Conservation (phyloP, 2,797 vertebrate genomes). For the Borostomias antarcticus region DNA sequence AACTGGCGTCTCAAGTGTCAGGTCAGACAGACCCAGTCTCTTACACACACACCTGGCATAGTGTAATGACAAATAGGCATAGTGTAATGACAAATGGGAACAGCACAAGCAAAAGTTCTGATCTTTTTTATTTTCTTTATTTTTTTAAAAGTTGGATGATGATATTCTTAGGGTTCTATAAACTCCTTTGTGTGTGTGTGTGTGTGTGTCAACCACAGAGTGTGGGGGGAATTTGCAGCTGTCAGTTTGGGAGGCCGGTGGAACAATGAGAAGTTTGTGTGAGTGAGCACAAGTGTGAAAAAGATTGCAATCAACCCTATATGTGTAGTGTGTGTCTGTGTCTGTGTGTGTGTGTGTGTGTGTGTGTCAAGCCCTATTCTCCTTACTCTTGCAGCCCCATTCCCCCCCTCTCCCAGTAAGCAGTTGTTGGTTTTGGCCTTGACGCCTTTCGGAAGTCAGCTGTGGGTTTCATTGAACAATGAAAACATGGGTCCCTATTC, state of each 20-base stretch:
- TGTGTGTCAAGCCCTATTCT: not conserved
- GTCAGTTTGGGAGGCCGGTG: slow-evolving; percentile 53
- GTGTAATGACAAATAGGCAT: not conserved
- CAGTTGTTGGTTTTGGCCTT: slow-evolving; percentile 63
- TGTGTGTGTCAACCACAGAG: slow-evolving; percentile 39
- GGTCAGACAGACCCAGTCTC: slow-evolving; percentile 20
- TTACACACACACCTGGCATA: not conserved
- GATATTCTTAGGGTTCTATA: not conserved
- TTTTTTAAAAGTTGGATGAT: too few relatives aligned
- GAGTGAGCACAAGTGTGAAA: slow-evolving; percentile 40
- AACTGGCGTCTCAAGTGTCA: slow-evolving; percentile 14
- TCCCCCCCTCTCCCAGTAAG: slow-evolving; percentile 13
- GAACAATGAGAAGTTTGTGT: slow-evolving; percentile 72
- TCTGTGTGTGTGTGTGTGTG: not conserved
- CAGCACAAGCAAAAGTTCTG: too few relatives aligned
- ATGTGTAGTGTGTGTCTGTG: slow-evolving; percentile 8
- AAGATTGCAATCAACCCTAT: not conserved
- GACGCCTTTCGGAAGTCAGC: slow-evolving; percentile 40
- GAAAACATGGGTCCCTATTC: slow-evolving; percentile 65
- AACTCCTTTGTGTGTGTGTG: not conserved
- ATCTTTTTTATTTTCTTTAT: too few relatives aligned
- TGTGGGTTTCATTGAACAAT: slow-evolving; percentile 62
- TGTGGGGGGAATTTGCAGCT: slow-evolving; percentile 64
- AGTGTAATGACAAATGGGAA: not conserved
- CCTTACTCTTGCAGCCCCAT: not conserved